Conservation (phyloP, 2,113 vertebrate genomes). For the Dromas ardeola region DNA sequence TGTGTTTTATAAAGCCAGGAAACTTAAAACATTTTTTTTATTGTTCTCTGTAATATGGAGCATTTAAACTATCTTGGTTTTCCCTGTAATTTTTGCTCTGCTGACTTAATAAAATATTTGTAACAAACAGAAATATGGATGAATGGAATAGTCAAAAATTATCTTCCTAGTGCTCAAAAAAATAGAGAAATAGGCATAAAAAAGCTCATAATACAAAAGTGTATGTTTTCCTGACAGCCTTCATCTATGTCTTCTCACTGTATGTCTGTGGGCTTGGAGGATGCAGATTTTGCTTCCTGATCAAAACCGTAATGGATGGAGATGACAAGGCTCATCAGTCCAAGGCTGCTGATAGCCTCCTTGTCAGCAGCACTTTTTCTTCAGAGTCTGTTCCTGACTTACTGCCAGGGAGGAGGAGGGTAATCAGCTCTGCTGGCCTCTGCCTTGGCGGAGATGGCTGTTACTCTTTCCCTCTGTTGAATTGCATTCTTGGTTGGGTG, state of each 20-base stretch:
- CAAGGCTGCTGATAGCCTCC: not conserved
- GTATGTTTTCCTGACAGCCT: not conserved
- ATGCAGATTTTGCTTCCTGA: not conserved
- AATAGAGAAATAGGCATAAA: not conserved
- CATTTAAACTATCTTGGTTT: conserved; percentile 6
- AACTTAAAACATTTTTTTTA: not conserved
- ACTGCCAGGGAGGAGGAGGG: not conserved
- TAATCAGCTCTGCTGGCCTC: not conserved
- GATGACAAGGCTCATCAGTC: not conserved
- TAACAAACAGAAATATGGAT: not conserved
- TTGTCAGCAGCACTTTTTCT: not conserved
- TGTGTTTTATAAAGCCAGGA: conserved; percentile 34
- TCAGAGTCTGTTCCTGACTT: not conserved
- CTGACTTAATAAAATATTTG: conserved; percentile 35
- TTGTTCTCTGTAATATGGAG: not conserved
- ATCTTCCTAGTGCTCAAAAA: not conserved
- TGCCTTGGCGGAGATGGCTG: not conserved
- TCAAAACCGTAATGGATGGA: not conserved
- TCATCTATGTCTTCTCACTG: not conserved
- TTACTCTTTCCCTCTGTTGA: not conserved
- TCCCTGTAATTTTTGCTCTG: not conserved
- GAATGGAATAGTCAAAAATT: not conserved
- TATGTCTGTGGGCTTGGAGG: not conserved
- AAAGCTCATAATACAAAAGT: not conserved
- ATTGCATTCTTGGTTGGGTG: not conserved